Evolutionary conservation across 2,888 invertebrate genomes (phyloP).

Genomic region (Campoplex nolae): DNA sequence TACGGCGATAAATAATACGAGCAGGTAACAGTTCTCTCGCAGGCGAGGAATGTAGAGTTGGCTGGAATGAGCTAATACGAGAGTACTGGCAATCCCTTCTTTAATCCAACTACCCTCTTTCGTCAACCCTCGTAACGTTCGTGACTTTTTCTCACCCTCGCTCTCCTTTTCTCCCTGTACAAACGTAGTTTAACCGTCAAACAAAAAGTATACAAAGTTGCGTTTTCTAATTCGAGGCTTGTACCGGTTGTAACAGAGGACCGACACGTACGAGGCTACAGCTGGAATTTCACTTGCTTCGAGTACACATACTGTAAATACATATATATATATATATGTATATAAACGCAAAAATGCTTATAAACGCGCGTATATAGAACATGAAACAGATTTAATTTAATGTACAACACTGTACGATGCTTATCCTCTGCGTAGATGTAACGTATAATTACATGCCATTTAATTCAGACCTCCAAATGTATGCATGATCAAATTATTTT

Average conservation of each 20-base stretch:
- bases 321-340: constrained; percentile 16
- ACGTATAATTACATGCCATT: constrained; percentile 21
- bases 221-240: constrained; percentile 44
- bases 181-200: constrained; percentile 8
- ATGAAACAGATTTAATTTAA: constrained; percentile 14
- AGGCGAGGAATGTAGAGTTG: constrained; percentile 1
- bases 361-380: not conserved
- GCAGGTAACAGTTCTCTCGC: constrained; percentile 25
- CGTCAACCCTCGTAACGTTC: constrained; percentile 45
- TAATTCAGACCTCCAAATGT: not conserved
- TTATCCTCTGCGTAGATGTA: constrained; percentile 1
- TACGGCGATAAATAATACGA: constrained; percentile 51
- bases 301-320: constrained; percentile 1
- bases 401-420: constrained; percentile 6
- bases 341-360: constrained; percentile 6
- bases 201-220: constrained; percentile 44
- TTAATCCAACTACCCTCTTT: constrained; percentile 32
- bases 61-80: not conserved
- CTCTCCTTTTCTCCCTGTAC: not conserved
- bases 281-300: constrained; percentile 11
- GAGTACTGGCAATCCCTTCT: constrained; percentile 14
- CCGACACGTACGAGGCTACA: constrained; percentile 30
- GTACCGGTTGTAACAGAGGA: constrained; percentile 26
- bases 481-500: constrained; percentile 10
- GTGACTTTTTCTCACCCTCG: constrained; percentile 13